Percentiles rank a stretch among this genome's conserved stretches.
These are phyloP conservation scores for Argyresthia albistria DNA, from an alignment of 2,888 invertebrate genomes.

Conservation along the genomic window DNA sequence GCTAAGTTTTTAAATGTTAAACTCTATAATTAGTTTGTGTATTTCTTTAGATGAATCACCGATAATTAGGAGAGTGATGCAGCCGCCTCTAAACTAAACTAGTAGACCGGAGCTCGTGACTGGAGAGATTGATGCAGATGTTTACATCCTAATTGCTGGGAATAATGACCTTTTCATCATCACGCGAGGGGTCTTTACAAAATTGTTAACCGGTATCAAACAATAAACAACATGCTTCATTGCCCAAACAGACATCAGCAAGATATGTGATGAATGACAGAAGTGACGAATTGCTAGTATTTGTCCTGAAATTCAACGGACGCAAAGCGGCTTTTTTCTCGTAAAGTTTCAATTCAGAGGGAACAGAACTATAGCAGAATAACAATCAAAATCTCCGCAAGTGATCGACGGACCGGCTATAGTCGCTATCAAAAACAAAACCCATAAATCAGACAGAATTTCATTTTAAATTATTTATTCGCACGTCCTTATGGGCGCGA, in stretches of 20 bases:
- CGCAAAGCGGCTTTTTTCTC: no score
- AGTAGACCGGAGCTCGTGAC: slow-evolving; percentile 29
- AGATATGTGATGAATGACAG: no score
- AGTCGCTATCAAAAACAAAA: slow-evolving; percentile 5
- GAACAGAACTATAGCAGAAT: no score
- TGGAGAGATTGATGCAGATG: slow-evolving; percentile 51
- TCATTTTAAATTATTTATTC: slow-evolving; percentile 60
- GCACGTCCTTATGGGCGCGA: slow-evolving; percentile 63
- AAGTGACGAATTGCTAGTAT: background rate
- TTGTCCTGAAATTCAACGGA: background rate
- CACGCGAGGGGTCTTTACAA: slow-evolving; percentile 12
- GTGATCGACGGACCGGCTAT: background rate
- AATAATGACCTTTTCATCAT: slow-evolving; percentile 52
- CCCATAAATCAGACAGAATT: slow-evolving; percentile 55
- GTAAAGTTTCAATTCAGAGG: no score
- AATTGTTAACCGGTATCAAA: no score
- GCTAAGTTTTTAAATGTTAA: slow-evolving; percentile 49
- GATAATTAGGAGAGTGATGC: slow-evolving; percentile 48
- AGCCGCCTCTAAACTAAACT: no score
- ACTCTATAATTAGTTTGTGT: slow-evolving; percentile 63
- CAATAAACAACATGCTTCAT: no score
- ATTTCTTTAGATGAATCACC: slow-evolving; percentile 65
- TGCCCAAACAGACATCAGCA: no score
- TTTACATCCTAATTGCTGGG: slow-evolving; percentile 54
- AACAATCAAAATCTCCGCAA: no score